A percentile compares a stretch with the other conserved stretches of the same genome.
Evolutionary conservation across 1,140 invertebrate genomes (phyloP).

Genomic region (Drosophila chauvacae): DNA sequence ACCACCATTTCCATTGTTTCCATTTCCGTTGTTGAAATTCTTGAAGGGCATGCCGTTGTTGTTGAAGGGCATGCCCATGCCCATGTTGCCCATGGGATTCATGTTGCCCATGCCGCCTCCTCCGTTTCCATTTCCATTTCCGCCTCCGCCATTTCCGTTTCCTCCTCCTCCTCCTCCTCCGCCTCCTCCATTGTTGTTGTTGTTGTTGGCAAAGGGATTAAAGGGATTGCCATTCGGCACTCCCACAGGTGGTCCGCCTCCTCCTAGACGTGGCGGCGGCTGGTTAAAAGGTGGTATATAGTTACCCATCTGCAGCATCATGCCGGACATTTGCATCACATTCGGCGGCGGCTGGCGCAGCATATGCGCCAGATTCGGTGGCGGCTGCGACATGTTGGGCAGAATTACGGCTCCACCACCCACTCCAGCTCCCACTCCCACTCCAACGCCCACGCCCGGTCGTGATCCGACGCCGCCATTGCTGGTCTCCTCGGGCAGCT

Average conservation of each 20-base stretch:
- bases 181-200: conserved; percentile 21
- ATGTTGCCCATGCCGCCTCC: conserved; percentile 34
- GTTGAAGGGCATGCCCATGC: conserved; percentile 36
- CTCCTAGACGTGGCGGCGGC: conserved; percentile 38
- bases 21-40: conserved; percentile 50
- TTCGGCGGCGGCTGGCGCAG: conserved; percentile 73
- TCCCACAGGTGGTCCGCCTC: conserved; percentile 10
- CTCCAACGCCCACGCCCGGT: not conserved
- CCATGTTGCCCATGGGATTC: conserved; percentile 32
- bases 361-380: conserved; percentile 67
- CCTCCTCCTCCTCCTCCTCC: not conserved
- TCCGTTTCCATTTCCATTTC: conserved; percentile 6
- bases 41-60: conserved; percentile 40
- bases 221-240: conserved; percentile 85
- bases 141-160: not conserved
- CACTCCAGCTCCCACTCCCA: not conserved
- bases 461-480: conserved; percentile 8
- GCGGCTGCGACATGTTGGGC: conserved; percentile 65
- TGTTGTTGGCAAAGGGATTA: conserved; percentile 78
- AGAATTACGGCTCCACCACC: conserved; percentile 24
- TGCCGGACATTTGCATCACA: conserved; percentile 46
- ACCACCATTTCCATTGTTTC: conserved; percentile 36
- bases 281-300: conserved; percentile 80
- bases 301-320: conserved; percentile 69
- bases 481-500: conserved; percentile 81